These are phyloP conservation scores for Andrena bicolor DNA, from an alignment of 2,888 invertebrate species.

Conservation along the genomic window DNA sequence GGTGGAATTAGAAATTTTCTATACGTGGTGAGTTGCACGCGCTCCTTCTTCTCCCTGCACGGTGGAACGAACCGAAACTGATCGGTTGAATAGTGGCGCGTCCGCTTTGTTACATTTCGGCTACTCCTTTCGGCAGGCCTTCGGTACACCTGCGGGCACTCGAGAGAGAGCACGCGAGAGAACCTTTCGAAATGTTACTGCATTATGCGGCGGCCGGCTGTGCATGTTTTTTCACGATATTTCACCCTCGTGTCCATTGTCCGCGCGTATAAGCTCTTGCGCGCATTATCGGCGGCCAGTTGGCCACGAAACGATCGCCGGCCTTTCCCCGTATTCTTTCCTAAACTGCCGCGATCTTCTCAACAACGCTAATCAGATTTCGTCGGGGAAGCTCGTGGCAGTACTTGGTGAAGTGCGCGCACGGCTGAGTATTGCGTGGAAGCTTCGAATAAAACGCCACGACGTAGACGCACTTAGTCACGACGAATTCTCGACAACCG, in stretches of 20 bases:
- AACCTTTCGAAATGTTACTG: slow-evolving; percentile 29
- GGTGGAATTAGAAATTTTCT: neutral
- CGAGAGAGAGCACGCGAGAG: slow-evolving; percentile 19
- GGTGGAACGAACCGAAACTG: neutral
- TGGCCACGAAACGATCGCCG: neutral
- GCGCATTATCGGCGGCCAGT: neutral
- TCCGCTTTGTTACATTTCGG: slow-evolving; percentile 61
- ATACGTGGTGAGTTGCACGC: neutral
- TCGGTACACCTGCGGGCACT: slow-evolving; percentile 52
- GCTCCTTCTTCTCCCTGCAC: neutral
- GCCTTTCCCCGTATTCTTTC: too few relatives aligned
- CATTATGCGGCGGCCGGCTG: slow-evolving; percentile 16
- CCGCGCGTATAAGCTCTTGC: neutral
- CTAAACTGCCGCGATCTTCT: neutral
- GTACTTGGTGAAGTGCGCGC: slow-evolving; percentile 40
- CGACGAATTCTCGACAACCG: slow-evolving; percentile 13
- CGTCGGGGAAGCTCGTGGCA: slow-evolving; percentile 55
- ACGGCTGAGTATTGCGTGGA: slow-evolving; percentile 32
- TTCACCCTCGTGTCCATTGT: slow-evolving; percentile 27
- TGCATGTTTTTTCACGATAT: slow-evolving; percentile 37
- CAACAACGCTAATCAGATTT: slow-evolving; percentile 40
- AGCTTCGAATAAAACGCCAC: slow-evolving; percentile 34
- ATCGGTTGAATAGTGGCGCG: slow-evolving; percentile 13
- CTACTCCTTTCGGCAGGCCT: slow-evolving; percentile 42
- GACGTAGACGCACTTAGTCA: slow-evolving; percentile 18